These are phyloP conservation scores for Crocidura indochinensis DNA, from an alignment of 2,797 vertebrate genomes.

Conservation along the genomic window DNA sequence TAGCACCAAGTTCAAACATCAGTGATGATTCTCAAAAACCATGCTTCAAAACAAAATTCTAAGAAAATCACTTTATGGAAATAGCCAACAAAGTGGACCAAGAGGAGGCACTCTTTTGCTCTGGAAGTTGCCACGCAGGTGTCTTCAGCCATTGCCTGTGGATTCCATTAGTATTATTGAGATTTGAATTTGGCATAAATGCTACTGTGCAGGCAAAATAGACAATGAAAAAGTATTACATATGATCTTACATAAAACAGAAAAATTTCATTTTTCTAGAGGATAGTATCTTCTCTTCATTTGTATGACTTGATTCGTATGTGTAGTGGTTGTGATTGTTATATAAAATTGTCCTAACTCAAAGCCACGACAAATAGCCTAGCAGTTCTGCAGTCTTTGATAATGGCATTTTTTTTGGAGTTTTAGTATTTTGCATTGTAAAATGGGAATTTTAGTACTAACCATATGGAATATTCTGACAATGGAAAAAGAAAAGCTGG, in stretches of 20 bases:
- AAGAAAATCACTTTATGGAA: conserved; percentile 8
- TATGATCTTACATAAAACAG: conserved; percentile 30
- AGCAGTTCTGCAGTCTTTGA: neutral
- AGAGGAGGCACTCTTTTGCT: neutral
- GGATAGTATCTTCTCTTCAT: neutral
- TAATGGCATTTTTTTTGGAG: neutral
- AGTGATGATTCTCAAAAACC: no score
- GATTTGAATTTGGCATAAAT: neutral
- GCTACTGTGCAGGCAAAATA: neutral
- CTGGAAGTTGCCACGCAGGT: neutral
- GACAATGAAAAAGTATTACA: neutral
- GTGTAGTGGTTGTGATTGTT: neutral
- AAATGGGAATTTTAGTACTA: neutral
- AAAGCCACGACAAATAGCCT: neutral
- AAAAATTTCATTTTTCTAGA: neutral
- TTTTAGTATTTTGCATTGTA: neutral
- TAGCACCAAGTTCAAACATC: no score
- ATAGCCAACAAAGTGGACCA: neutral
- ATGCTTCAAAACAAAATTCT: neutral
- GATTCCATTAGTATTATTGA: neutral
- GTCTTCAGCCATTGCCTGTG: neutral
- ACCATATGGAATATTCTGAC: neutral
- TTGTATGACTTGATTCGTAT: no score
- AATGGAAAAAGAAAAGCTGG: neutral
- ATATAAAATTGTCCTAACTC: neutral